These are phyloP conservation scores for Pristionchus exspectatus DNA, from an alignment of 2,888 invertebrate genomes.

Conservation along the genomic window DNA sequence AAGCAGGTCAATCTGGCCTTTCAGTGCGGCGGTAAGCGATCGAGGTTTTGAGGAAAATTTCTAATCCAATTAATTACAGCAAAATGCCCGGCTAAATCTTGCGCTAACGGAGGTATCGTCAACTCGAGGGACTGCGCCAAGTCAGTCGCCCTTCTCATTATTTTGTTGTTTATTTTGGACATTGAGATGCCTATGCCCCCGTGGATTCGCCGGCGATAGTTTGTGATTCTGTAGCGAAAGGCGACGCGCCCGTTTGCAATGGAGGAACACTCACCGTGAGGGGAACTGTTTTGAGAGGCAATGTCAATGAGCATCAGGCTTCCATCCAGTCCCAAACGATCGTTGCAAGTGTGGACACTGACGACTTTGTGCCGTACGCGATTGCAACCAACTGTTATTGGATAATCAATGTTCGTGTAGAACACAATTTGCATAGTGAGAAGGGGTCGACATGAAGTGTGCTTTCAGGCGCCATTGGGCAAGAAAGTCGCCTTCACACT, in stretches of 20 bases:
- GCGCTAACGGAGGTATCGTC: slow-evolving; percentile 37
- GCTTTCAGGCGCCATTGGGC: slow-evolving; percentile 14
- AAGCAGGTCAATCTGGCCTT: slow-evolving; percentile 40
- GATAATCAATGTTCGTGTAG: slow-evolving; percentile 23
- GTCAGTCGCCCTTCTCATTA: not conserved
- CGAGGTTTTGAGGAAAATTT: too few species aligned
- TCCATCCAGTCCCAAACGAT: not conserved
- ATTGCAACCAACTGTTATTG: slow-evolving; percentile 14
- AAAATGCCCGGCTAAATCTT: not conserved
- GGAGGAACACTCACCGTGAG: not conserved
- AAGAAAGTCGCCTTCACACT: slow-evolving; percentile 26
- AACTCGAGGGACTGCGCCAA: slow-evolving; percentile 23
- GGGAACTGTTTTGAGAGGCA: not conserved
- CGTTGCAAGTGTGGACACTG: slow-evolving; percentile 16
- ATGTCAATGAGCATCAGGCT: not conserved
- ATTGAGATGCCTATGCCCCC: slow-evolving; percentile 45
- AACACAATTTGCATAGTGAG: not conserved
- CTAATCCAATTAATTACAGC: too few species aligned
- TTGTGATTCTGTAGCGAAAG: not conserved
- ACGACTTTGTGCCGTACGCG: slow-evolving; percentile 3
- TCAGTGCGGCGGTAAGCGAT: slow-evolving; percentile 8
- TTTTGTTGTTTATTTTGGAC: too few species aligned
- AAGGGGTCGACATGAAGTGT: not conserved
- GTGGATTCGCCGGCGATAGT: slow-evolving; percentile 21
- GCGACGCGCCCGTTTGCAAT: slow-evolving; percentile 35